phyloP scores from a whole-genome alignment of 2,888 invertebrate genomes.

The Drosophila lacicola region DNA sequence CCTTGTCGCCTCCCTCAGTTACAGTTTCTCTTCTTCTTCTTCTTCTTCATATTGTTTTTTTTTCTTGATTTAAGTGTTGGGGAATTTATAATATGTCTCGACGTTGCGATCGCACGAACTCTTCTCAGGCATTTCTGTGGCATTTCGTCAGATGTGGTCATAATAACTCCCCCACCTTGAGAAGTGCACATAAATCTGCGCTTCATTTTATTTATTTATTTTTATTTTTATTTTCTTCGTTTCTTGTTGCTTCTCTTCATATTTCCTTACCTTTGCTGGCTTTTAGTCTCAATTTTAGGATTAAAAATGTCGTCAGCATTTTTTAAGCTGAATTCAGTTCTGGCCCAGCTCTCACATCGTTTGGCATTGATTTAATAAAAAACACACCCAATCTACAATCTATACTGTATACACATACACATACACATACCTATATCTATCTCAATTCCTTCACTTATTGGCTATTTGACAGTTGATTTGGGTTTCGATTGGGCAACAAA shows the following conservation, averaged over 20 bases:
- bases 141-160: constrained; percentile 44
- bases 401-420: constrained; percentile 12
- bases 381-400: constrained; percentile 50
- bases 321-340: constrained; percentile 70
- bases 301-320: constrained; percentile 80
- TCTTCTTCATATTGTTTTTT: no score
- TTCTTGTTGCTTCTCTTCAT: neutral
- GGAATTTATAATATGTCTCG: constrained; percentile 62
- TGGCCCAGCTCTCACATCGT: constrained; percentile 29
- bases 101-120: constrained; percentile 76
- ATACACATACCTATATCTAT: constrained; percentile 8
- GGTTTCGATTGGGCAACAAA: constrained; percentile 66
- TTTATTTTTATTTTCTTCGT: neutral
- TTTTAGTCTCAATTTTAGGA: constrained; percentile 79
- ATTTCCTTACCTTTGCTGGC: constrained; percentile 13
- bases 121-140: constrained; percentile 55
- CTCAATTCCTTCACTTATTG: constrained; percentile 50
- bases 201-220: constrained; percentile 7
- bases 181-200: constrained; percentile 47
- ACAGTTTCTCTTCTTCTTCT: constrained; percentile 22
- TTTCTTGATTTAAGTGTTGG: constrained; percentile 18
- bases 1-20: constrained; percentile 34
- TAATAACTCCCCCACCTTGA: constrained; percentile 54
- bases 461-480: constrained; percentile 77
- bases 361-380: constrained; percentile 70